Conservation (phyloP, 2,888 invertebrate species). For the Ormyrus pomaceus region DNA sequence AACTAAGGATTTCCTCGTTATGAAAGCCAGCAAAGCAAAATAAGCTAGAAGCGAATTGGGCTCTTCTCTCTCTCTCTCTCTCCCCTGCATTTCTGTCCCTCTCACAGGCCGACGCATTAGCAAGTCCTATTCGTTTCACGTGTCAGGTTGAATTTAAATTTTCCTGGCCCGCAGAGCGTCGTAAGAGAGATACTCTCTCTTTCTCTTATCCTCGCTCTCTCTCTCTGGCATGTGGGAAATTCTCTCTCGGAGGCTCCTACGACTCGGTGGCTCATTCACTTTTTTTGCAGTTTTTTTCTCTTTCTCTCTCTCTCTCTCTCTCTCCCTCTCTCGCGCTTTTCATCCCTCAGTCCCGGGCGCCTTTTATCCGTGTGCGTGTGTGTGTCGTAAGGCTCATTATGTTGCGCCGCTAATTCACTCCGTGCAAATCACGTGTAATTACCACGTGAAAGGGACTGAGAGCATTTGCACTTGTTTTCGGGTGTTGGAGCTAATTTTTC, state of each 20-base stretch:
- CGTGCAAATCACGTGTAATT: constrained; percentile 35
- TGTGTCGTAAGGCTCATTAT: constrained; percentile 35
- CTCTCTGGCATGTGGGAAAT: constrained; percentile 22
- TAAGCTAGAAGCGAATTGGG: constrained; percentile 49
- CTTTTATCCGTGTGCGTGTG: constrained; percentile 7
- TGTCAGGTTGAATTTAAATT: constrained; percentile 59
- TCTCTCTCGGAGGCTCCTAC: constrained; percentile 29
- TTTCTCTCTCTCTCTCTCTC: constrained; percentile 1
- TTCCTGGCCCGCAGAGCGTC: constrained; percentile 33
- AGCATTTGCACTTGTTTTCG: constrained; percentile 6
- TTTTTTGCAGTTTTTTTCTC: constrained; percentile 2
- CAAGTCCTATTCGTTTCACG: constrained; percentile 60
- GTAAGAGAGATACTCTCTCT: constrained; percentile 29
- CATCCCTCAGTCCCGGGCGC: too few species aligned
- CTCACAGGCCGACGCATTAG: constrained; percentile 55
- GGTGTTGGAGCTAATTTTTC: constrained; percentile 15
- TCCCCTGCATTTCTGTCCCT: constrained; percentile 17
- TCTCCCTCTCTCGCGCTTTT: not conserved
- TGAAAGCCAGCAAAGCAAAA: constrained; percentile 42
- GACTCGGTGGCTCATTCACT: constrained; percentile 18
- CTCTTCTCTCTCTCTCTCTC: constrained; percentile 20
- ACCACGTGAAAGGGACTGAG: constrained; percentile 2
- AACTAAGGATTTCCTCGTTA: constrained; percentile 52
- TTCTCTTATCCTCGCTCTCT: not conserved
- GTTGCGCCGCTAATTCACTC: constrained; percentile 43